Percentiles rank a stretch among this genome's conserved stretches.
Conservation (phyloP, 1,140 invertebrate species). For the Trichonephila inaurata region DNA sequence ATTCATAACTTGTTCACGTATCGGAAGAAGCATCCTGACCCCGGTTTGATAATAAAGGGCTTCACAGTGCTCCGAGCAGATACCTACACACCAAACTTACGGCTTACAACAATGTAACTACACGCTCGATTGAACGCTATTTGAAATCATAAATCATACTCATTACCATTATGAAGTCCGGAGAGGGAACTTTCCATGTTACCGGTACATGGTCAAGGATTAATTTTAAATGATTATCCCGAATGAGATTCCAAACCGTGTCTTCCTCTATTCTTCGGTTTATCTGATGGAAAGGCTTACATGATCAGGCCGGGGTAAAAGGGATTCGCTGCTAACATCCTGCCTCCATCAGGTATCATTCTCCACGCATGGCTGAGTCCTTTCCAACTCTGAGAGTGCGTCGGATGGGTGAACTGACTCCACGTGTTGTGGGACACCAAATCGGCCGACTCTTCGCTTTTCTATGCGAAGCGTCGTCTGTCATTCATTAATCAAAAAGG, state of each 20-base stretch:
- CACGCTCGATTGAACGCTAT: constrained; percentile 61
- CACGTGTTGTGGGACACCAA: constrained; percentile 72
- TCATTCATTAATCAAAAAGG: constrained; percentile 64
- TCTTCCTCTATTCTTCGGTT: constrained; percentile 68
- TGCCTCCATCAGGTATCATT: constrained; percentile 62
- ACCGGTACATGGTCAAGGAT: constrained; percentile 71
- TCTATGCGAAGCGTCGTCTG: constrained; percentile 49
- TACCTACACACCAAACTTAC: neutral
- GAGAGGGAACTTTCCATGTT: constrained; percentile 44
- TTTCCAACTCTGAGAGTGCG: neutral
- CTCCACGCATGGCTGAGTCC: constrained; percentile 46
- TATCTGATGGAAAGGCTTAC: constrained; percentile 56
- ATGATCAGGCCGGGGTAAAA: neutral
- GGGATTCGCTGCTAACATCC: constrained; percentile 55
- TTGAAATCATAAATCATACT: constrained; percentile 66
- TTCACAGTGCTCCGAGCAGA: neutral
- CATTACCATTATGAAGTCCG: constrained; percentile 65
- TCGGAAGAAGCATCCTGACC: constrained; percentile 42
- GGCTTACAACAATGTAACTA: constrained; percentile 67
- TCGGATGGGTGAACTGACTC: constrained; percentile 52
- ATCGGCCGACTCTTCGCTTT: constrained; percentile 11
- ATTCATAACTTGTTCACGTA: constrained; percentile 32
- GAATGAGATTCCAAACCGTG: constrained; percentile 22
- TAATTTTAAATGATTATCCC: constrained; percentile 73
- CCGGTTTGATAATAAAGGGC: constrained; percentile 36